Evolutionary conservation across 2,888 invertebrate genomes (phyloP).

Genomic region (Bhutanitis thaidina): DNA sequence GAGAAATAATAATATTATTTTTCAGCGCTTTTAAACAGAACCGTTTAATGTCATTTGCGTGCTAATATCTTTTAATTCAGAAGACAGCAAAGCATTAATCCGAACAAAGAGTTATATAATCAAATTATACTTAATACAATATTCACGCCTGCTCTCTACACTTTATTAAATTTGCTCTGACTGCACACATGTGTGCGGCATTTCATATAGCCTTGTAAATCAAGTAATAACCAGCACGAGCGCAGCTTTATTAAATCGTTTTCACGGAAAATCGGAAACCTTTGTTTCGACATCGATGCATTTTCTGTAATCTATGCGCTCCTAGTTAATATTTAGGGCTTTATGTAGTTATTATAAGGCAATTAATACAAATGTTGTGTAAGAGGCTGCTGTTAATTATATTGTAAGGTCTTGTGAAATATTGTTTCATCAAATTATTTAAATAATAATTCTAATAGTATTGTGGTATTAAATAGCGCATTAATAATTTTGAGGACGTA

Average conservation of each 20-base stretch:
- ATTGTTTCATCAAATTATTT: too few relatives aligned
- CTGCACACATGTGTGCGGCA: conserved; percentile 29
- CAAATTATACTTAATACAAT: conserved; percentile 35
- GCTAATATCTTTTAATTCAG: conserved; percentile 1
- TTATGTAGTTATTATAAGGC: not conserved
- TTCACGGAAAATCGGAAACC: conserved; percentile 37
- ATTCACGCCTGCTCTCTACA: conserved; percentile 39
- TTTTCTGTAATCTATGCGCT: conserved; percentile 24
- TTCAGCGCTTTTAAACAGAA: too few relatives aligned
- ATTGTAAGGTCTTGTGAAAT: too few relatives aligned
- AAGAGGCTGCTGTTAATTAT: too few relatives aligned
- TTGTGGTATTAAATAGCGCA: too few relatives aligned
- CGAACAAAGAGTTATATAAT: conserved; percentile 25
- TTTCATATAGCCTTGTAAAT: conserved; percentile 56
- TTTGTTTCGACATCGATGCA: conserved; percentile 25
- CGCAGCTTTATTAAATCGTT: conserved; percentile 56
- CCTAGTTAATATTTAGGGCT: not conserved
- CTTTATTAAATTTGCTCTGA: conserved; percentile 52
- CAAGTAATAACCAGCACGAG: conserved; percentile 49
- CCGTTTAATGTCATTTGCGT: too few relatives aligned
- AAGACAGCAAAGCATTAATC: conserved; percentile 11
- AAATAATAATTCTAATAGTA: too few relatives aligned
- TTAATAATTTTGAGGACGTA: too few relatives aligned
- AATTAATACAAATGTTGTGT: conserved; percentile 6
- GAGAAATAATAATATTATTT: too few relatives aligned